Base-by-base conservation (phyloP, 2,113 vertebrate genomes). In the Oreamnos americanus region DNA sequence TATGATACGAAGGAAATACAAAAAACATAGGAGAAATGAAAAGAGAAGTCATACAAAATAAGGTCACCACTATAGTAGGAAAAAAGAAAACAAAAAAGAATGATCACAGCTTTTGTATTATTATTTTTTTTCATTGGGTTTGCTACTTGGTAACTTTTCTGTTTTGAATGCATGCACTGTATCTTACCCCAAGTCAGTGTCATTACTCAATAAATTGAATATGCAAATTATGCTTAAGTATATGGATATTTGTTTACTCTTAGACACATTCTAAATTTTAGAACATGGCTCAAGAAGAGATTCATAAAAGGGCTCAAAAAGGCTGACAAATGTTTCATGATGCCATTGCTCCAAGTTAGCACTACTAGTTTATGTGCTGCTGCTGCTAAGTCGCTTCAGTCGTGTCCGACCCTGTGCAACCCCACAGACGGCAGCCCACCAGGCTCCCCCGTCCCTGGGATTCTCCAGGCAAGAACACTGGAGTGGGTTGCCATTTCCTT, bases 191-290 rank as follows among this genome's bases (percentile, higher is more conserved):
- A 10, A 55, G 43, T 90, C 9, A n/a, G 26, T 43, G 28, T 23
- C 43, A 45, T 1, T 58, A 64, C 57, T 25, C 12, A 94, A 15
- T 62, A 87, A 87, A 51, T 36, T 87, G 74, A 74, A 87, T 86
- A 60, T 81, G 15, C 43, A 97, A 93, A 57, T 81, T 81, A 47
- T 30, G 91, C 13, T 86, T 94, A 95, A 94, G 51, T 53, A 95
- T 39, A 62, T 43, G 53, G 23, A 39, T 93, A 91, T 79, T 47
- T 67, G 25, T 88, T 97, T 87, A 79, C 28, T 93, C 84, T 96
- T 76, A 91, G 93, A 97, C 87, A 96, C 9, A 78, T 11, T 95
- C 96, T 97, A 95, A 96, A 49, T 92, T 94, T 43, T 96, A 74
- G 39, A 81, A 95, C 0, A 74, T 16, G 57, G 87, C 45, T 97